Conservation (phyloP, 2,797 vertebrate species). For the Tragopan temminckii region DNA sequence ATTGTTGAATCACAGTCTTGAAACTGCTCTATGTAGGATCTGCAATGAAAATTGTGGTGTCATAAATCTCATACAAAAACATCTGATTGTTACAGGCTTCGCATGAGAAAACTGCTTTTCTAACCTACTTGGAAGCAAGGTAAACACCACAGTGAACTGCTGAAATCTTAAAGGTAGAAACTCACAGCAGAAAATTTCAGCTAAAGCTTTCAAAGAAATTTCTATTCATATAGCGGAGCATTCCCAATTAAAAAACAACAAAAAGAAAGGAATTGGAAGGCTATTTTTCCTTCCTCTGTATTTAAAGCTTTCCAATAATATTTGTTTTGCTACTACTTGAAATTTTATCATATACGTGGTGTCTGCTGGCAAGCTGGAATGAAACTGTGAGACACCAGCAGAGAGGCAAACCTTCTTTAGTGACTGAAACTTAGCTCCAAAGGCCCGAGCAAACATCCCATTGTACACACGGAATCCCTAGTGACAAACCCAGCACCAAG, state of each 20-base stretch:
- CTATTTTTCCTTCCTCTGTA: not conserved
- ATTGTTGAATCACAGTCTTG: not conserved
- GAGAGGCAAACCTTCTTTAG: slow-evolving; percentile 30
- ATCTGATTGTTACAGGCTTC: not conserved
- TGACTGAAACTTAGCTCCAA: slow-evolving; percentile 18
- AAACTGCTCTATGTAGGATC: not conserved
- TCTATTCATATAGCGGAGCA: not conserved
- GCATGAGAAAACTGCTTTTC: not conserved
- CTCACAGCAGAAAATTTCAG: not conserved
- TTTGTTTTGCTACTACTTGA: not conserved
- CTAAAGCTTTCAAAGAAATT: not conserved
- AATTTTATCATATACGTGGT: not conserved
- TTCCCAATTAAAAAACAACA: not conserved
- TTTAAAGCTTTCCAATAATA: slow-evolving; percentile 36
- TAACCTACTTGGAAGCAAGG: not conserved
- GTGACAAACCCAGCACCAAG: slow-evolving; percentile 32
- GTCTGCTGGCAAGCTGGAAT: slow-evolving; percentile 18
- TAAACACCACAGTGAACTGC: not conserved
- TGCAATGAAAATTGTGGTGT: not conserved
- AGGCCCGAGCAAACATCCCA: slow-evolving; percentile 57
- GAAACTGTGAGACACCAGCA: slow-evolving; percentile 22
- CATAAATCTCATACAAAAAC: not conserved
- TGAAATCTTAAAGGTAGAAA: not conserved
- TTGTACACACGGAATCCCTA: slow-evolving; percentile 55
- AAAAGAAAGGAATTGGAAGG: not conserved